Percentiles rank a stretch among this genome's conserved stretches.
Evolutionary conservation across 2,797 vertebrate genomes (phyloP).

Genomic region (Myotis planiceps): DNA sequence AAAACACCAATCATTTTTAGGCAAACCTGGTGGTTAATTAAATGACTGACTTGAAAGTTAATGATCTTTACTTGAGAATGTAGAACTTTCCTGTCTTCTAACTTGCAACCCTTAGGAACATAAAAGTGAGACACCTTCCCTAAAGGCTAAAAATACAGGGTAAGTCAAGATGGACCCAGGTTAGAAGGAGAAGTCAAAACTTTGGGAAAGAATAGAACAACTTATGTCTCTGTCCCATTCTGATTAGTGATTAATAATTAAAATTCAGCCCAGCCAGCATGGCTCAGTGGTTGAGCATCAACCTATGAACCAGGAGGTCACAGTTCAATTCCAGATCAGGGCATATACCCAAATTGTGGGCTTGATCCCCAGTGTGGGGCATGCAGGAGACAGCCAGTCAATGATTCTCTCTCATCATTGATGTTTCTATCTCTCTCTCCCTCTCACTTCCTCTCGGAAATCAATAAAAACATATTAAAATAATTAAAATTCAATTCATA

Average conservation of each 20-base stretch:
- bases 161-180: neutral
- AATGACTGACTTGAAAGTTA: neutral
- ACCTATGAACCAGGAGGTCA: no score
- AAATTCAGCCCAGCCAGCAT: neutral
- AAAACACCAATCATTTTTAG: neutral
- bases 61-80: neutral
- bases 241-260: neutral
- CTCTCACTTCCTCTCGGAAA: no score
- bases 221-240: neutral
- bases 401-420: no score
- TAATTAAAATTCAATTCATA: neutral
- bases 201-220: neutral
- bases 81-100: neutral
- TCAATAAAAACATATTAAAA: neutral
- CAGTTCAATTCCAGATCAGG: no score
- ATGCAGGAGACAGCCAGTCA: no score
- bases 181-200: neutral
- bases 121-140: neutral
- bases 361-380: no score
- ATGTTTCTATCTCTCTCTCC: no score
- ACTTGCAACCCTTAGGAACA: neutral
- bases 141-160: neutral
- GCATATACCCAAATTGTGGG: no score
- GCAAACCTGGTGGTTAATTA: neutral
- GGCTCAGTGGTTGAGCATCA: no score